Percentiles rank a stretch among this genome's conserved stretches.
Conservation (phyloP, 2,888 invertebrate genomes). For the Chloroclystis v-ata region DNA sequence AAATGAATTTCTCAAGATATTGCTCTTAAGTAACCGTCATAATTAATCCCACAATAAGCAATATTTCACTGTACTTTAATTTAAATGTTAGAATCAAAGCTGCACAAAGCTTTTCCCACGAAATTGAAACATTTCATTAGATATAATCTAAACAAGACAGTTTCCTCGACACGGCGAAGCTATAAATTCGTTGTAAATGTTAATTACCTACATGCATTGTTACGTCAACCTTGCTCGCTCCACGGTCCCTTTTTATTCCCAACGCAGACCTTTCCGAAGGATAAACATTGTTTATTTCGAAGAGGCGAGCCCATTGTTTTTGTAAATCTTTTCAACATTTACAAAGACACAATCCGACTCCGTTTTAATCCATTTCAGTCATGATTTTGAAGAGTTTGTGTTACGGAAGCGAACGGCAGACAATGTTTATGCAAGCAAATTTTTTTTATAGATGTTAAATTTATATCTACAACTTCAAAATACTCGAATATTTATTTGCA, state of each 20-base stretch:
- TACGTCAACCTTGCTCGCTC: conserved; percentile 49
- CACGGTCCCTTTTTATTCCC: conserved; percentile 46
- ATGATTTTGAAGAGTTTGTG: too few relatives aligned
- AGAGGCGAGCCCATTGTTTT: conserved; percentile 31
- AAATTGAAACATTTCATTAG: conserved; percentile 11
- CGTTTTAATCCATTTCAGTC: not conserved
- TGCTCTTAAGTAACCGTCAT: not conserved
- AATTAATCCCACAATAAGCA: too few relatives aligned
- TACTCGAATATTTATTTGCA: too few relatives aligned
- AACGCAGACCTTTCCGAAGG: conserved; percentile 44
- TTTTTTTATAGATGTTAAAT: too few relatives aligned
- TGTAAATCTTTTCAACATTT: conserved; percentile 6
- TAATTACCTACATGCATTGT: conserved; percentile 55
- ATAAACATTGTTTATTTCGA: conserved; percentile 42
- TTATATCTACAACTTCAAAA: too few relatives aligned
- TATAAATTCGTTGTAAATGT: conserved; percentile 29
- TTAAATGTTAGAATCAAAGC: not conserved
- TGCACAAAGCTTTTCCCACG: conserved; percentile 12
- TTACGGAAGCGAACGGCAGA: too few relatives aligned
- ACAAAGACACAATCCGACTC: conserved; percentile 5
- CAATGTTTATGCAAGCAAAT: too few relatives aligned
- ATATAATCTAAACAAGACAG: conserved; percentile 16
- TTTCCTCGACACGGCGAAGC: conserved; percentile 10
- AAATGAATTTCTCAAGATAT: too few relatives aligned
- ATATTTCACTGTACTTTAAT: too few relatives aligned